phyloP scores from a whole-genome alignment of 2,113 vertebrate genomes.

The Cichladusa arquata region DNA sequence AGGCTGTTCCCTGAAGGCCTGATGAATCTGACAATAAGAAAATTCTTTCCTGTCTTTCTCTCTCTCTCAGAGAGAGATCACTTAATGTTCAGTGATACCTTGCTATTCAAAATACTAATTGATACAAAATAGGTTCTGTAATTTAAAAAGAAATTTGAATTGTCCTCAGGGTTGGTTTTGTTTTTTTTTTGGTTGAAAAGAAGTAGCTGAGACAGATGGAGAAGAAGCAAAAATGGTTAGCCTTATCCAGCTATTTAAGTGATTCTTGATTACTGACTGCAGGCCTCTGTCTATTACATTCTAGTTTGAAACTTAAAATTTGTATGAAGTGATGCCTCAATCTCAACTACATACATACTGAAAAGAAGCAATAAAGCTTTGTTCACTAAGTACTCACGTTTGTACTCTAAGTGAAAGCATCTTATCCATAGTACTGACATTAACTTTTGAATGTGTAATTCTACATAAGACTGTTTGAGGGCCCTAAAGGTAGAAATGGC shows the following conservation, averaged over 20 bases:
- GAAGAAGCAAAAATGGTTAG: neutral
- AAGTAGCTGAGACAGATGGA: neutral
- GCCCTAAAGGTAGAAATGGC: neutral
- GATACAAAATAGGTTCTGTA: neutral
- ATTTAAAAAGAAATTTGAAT: neutral
- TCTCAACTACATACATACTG: neutral
- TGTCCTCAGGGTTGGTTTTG: accelerated
- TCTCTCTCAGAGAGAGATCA: neutral
- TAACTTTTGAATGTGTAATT: neutral
- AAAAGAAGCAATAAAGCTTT: neutral
- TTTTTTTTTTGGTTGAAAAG: neutral
- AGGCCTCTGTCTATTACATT: neutral
- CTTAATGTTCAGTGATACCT: neutral
- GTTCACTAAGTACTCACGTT: neutral
- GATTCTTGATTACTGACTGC: neutral
- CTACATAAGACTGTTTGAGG: neutral
- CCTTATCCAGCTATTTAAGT: neutral
- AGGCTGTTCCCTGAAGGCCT: neutral
- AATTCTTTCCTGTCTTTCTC: neutral
- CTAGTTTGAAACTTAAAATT: neutral
- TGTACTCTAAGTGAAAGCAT: neutral
- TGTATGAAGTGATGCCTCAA: neutral
- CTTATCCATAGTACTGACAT: neutral
- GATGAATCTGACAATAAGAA: neutral
- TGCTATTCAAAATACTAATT: slow-evolving; percentile 4